Conservation (phyloP, 2,113 vertebrate genomes). For the Atherinomorus stipes region DNA sequence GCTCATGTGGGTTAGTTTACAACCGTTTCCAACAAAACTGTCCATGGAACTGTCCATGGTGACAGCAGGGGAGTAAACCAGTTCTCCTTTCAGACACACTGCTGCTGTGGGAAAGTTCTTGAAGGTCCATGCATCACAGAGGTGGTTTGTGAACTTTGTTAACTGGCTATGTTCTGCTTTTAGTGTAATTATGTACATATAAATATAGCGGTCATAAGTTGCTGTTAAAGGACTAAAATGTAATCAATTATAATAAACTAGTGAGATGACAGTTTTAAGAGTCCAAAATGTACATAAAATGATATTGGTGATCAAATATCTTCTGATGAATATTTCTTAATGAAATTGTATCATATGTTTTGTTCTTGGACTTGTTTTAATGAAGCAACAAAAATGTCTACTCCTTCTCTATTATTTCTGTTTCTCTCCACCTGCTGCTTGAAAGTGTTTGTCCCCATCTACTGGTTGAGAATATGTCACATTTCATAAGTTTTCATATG, state of each 20-base stretch:
- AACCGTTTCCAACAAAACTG: too few species aligned
- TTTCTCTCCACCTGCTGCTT: neutral
- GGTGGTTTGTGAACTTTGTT: slow-evolving; percentile 57
- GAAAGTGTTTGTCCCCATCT: slow-evolving; percentile 32
- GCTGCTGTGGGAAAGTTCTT: slow-evolving; percentile 16
- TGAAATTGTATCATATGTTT: too few species aligned
- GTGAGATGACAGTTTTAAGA: neutral
- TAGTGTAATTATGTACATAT: neutral
- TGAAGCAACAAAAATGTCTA: too few species aligned
- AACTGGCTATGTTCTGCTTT: neutral
- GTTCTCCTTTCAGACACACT: too few species aligned
- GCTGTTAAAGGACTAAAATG: neutral
- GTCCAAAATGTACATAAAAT: too few species aligned
- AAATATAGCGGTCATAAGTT: neutral
- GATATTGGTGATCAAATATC: too few species aligned
- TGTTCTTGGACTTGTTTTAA: too few species aligned
- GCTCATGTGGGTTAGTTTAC: neutral
- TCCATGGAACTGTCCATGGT: too few species aligned
- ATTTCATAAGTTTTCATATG: too few species aligned
- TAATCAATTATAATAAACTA: neutral
- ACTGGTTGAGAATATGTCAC: neutral
- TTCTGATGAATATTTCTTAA: too few species aligned
- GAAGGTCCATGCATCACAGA: neutral
- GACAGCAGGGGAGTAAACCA: too few species aligned
- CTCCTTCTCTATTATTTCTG: neutral